A percentile compares a stretch with the other conserved stretches of the same genome.
Conservation (phyloP, 2,113 vertebrate species). For the Neolamprologus cancellatus region DNA sequence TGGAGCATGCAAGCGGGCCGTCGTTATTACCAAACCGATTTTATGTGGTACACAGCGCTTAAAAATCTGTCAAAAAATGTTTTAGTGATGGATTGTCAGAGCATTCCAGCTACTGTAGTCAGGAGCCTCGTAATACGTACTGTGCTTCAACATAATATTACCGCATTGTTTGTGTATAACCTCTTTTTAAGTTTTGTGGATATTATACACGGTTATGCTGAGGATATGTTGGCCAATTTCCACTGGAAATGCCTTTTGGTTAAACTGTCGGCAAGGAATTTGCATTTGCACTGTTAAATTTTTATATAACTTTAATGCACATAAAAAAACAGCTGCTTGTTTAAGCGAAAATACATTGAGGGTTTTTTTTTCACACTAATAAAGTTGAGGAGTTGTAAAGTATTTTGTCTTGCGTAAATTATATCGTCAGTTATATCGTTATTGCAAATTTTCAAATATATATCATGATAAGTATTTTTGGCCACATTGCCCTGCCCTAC, state of each 20-base stretch:
- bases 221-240: not conserved
- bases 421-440: not conserved
- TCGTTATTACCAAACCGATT: not conserved
- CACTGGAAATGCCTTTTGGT: not conserved
- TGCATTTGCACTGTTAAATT: not conserved
- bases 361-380: rapidly evolving
- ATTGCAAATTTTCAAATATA: not conserved
- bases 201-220: not conserved
- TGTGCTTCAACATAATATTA: not conserved
- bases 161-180: not conserved
- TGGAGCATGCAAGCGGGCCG: not conserved
- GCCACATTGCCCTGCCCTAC: not conserved
- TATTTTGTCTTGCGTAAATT: not conserved
- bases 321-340: not conserved
- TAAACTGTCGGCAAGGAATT: not conserved
- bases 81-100: not conserved
- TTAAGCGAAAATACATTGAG: not conserved
- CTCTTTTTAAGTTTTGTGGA: not conserved
- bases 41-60: not conserved
- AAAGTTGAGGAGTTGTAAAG: not conserved
- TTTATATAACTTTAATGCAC: not conserved
- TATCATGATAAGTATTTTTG: not conserved
- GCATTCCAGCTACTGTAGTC: rapidly evolving
- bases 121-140: not conserved
- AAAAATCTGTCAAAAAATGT: not conserved